These are phyloP conservation scores for Gavialis gangeticus DNA, from an alignment of 2,113 vertebrate genomes.

Conservation along the genomic window DNA sequence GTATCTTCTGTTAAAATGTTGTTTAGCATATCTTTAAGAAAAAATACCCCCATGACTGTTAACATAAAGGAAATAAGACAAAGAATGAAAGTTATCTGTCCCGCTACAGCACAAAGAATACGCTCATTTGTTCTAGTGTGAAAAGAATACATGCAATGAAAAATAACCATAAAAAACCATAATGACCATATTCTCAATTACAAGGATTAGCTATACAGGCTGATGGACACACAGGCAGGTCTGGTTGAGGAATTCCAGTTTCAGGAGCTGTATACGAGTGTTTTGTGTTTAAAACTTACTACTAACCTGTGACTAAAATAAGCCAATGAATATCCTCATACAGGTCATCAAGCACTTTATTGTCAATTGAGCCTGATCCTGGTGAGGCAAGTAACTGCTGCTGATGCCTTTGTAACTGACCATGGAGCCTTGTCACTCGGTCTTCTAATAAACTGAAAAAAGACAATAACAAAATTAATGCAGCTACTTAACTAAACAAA, in stretches of 20 bases:
- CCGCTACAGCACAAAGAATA: background rate
- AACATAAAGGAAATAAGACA: background rate
- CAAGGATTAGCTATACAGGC: background rate
- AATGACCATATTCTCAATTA: background rate
- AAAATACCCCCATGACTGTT: background rate
- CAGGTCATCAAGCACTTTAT: constrained; percentile 94
- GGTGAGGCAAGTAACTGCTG: constrained; percentile 93
- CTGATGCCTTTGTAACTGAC: constrained; percentile 95
- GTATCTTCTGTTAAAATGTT: background rate
- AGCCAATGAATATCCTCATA: constrained; percentile 99
- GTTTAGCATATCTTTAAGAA: background rate
- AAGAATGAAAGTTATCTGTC: background rate
- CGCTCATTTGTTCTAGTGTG: background rate
- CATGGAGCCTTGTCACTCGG: constrained; percentile 93
- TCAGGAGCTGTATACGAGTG: background rate
- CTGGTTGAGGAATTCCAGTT: background rate
- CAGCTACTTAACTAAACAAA: background rate
- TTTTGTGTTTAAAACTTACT: background rate
- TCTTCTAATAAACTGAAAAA: constrained; percentile 92
- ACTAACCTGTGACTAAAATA: constrained; percentile 96
- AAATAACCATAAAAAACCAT: background rate
- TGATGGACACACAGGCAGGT: background rate
- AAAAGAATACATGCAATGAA: background rate
- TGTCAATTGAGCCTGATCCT: constrained; percentile 86
- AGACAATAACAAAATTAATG: constrained; percentile 12